Evolutionary conservation across 2,888 invertebrate species (phyloP).

Genomic region (Teinopalpus imperialis): DNA sequence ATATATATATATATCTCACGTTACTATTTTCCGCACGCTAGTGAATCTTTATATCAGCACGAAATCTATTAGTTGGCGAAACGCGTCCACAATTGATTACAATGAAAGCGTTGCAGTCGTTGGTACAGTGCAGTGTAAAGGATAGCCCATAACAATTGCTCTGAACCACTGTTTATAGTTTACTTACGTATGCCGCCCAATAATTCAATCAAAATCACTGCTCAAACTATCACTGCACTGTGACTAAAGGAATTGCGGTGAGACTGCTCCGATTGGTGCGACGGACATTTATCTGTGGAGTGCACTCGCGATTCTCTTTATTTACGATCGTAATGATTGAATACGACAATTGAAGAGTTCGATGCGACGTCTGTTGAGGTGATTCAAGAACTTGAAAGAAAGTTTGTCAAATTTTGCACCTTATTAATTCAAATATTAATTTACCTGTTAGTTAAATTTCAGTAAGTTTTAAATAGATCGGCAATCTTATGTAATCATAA

Average conservation of each 20-base stretch:
- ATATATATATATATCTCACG: no score
- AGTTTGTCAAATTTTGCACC: no score
- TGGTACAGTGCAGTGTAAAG: conserved; percentile 8
- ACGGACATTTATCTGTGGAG: conserved; percentile 9
- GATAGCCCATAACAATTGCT: conserved; percentile 8
- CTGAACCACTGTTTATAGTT: conserved; percentile 14
- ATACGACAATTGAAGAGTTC: conserved; percentile 14
- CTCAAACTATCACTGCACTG: conserved; percentile 20
- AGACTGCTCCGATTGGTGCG: conserved; percentile 31
- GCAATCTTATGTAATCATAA: no score
- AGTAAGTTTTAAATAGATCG: no score
- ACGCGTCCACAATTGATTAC: conserved; percentile 4
- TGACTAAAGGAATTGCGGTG: conserved; percentile 31
- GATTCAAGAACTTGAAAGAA: no score
- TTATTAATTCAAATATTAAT: no score
- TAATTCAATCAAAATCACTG: conserved; percentile 56
- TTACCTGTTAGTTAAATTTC: no score
- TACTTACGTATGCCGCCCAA: conserved; percentile 36
- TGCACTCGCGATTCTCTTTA: conserved; percentile 19
- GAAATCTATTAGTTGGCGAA: conserved; percentile 1
- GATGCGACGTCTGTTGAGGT: conserved; percentile 3
- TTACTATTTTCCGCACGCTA: no score
- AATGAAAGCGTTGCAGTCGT: not conserved
- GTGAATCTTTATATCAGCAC: no score
- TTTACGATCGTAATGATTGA: conserved; percentile 19